Conservation (phyloP, 2,797 vertebrate species). For the Lutjanus campechanus region DNA sequence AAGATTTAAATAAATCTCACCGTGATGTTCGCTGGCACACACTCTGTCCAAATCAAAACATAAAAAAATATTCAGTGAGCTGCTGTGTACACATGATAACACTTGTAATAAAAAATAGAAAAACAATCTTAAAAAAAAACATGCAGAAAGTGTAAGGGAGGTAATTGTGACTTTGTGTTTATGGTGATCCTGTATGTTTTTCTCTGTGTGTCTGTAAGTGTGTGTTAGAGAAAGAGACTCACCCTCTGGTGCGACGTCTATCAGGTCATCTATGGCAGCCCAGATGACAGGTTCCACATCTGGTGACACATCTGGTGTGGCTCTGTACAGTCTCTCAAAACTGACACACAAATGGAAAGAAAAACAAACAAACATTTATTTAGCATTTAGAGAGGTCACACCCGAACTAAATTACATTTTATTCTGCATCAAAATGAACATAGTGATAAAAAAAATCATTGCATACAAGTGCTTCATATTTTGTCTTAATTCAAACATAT, state of each 20-base stretch:
- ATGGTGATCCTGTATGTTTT: neutral
- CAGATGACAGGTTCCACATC: slow-evolving; percentile 63
- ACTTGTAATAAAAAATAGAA: neutral
- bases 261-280: slow-evolving; percentile 61
- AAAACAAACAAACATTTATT: neutral
- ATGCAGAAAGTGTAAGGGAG: neutral
- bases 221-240: slow-evolving; percentile 26
- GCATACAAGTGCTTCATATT: no score
- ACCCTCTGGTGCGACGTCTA: slow-evolving; percentile 68
- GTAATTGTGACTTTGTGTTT: neutral
- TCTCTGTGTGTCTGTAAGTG: neutral
- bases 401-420: no score
- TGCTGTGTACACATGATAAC: neutral
- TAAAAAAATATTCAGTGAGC: neutral
- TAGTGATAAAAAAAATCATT: no score
- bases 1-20: slow-evolving; percentile 60
- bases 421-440: no score
- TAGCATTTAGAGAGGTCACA: neutral
- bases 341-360: slow-evolving; percentile 42
- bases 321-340: slow-evolving; percentile 58
- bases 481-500: no score
- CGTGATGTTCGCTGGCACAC: slow-evolving; percentile 55
- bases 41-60: slow-evolving; percentile 63
- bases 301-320: slow-evolving; percentile 35
- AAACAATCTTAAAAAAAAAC: neutral